Conservation (phyloP, 2,797 vertebrate species). For the Pogoniulus pusillus region DNA sequence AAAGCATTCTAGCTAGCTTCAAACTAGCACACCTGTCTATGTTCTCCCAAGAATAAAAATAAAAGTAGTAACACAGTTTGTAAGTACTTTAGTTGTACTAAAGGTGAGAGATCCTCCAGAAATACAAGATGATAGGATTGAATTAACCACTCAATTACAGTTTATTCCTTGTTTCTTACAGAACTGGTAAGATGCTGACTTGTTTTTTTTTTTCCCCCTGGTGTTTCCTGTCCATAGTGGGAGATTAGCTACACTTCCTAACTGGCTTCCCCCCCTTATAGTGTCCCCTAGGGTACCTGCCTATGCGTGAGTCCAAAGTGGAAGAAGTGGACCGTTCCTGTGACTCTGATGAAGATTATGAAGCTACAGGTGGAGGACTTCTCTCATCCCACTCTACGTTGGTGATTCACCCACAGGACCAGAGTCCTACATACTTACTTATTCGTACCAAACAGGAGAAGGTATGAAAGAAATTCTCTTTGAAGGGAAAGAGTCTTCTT, state of each 20-base stretch:
- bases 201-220: neutral
- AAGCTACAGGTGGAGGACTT: slow-evolving; percentile 83
- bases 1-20: too few relatives aligned
- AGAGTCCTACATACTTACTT: slow-evolving; percentile 94
- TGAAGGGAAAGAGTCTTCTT: neutral
- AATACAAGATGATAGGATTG: neutral
- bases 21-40: too few relatives aligned
- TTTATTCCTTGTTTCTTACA: neutral
- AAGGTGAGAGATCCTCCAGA: neutral
- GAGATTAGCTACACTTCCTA: neutral
- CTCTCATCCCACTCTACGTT: slow-evolving; percentile 92
- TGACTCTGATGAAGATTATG: slow-evolving; percentile 96
- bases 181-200: neutral
- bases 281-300: slow-evolving; percentile 89
- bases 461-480: slow-evolving; percentile 69
- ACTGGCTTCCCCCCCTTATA: slow-evolving; percentile 43
- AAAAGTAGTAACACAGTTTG: neutral
- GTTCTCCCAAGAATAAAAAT: neutral
- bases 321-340: slow-evolving; percentile 94
- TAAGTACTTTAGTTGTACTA: neutral
- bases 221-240: neutral
- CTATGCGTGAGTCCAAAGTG: slow-evolving; percentile 82
- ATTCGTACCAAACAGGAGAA: slow-evolving; percentile 95
- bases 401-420: slow-evolving; percentile 89
- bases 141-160: neutral